Evolutionary conservation across 2,113 vertebrate genomes (phyloP).

Genomic region (Myrmecophaga tridactyla): DNA sequence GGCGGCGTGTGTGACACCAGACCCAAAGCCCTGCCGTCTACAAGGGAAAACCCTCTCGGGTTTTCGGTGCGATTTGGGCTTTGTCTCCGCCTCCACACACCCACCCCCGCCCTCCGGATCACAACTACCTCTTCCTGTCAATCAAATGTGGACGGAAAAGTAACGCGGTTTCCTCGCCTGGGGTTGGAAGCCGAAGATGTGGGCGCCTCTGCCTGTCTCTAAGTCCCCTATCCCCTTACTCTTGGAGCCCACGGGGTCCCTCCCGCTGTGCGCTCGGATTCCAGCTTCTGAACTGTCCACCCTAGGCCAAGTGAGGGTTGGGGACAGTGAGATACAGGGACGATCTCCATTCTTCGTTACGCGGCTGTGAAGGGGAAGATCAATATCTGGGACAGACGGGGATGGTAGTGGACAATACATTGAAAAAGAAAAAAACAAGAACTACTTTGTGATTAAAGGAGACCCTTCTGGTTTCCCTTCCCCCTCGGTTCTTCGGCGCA

Average conservation of each 20-base stretch:
- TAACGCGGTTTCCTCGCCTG: not conserved
- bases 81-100: not conserved
- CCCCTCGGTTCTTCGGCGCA: not conserved
- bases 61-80: not conserved
- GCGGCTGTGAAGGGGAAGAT: not conserved
- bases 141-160: not conserved
- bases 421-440: not conserved
- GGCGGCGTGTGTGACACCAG: not conserved
- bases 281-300: not conserved
- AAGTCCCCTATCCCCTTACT: not conserved
- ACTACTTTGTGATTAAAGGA: not conserved
- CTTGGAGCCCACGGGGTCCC: not conserved
- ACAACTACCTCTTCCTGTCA: not conserved
- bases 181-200: not conserved
- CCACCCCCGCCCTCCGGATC: not conserved
- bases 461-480: not conserved
- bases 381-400: not conserved
- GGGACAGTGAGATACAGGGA: not conserved
- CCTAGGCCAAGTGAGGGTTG: not conserved
- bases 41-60: not conserved
- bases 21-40: not conserved
- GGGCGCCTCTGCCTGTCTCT: not conserved
- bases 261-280: not conserved
- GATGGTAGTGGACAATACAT: not conserved
- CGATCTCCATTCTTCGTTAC: not conserved